These are phyloP conservation scores for Micoletzkya japonica DNA, from an alignment of 2,888 invertebrate species.

Conservation along the genomic window DNA sequence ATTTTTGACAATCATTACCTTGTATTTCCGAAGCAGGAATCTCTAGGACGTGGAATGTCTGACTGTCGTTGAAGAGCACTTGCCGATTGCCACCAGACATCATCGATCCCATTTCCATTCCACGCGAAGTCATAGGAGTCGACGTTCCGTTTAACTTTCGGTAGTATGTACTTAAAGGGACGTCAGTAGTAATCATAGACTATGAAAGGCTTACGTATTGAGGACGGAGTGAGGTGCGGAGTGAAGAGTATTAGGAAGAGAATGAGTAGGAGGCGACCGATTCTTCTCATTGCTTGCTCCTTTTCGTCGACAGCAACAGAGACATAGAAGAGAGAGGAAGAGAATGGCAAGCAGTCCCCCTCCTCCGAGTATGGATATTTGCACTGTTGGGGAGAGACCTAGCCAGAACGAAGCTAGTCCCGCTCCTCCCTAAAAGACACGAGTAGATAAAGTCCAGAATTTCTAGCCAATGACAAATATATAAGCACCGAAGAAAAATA, in stretches of 20 bases:
- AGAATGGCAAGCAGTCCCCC: slow-evolving; percentile 50
- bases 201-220: slow-evolving; percentile 29
- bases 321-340: slow-evolving; percentile 52
- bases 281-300: slow-evolving; percentile 36
- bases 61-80: slow-evolving; percentile 37
- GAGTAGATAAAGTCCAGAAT: not conserved
- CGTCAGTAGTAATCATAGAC: not conserved
- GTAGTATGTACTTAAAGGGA: slow-evolving; percentile 63
- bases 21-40: slow-evolving; percentile 35
- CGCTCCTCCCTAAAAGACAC: not conserved
- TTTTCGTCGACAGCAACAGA: slow-evolving; percentile 55
- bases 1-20: not conserved
- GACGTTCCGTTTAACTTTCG: slow-evolving; percentile 80
- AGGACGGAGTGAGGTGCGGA: slow-evolving; percentile 37
- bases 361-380: slow-evolving; percentile 50
- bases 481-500: not conserved
- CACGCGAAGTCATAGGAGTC: slow-evolving; percentile 50
- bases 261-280: slow-evolving; percentile 13
- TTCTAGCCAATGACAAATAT: not conserved
- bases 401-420: slow-evolving; percentile 45
- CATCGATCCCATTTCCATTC: slow-evolving; percentile 55
- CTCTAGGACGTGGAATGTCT: slow-evolving; percentile 53
- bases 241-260: slow-evolving; percentile 29
- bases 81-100: slow-evolving; percentile 70
- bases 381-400: slow-evolving; percentile 48